These are phyloP conservation scores for Oriolus oriolus DNA, from an alignment of 2,113 vertebrate genomes.

Conservation along the genomic window DNA sequence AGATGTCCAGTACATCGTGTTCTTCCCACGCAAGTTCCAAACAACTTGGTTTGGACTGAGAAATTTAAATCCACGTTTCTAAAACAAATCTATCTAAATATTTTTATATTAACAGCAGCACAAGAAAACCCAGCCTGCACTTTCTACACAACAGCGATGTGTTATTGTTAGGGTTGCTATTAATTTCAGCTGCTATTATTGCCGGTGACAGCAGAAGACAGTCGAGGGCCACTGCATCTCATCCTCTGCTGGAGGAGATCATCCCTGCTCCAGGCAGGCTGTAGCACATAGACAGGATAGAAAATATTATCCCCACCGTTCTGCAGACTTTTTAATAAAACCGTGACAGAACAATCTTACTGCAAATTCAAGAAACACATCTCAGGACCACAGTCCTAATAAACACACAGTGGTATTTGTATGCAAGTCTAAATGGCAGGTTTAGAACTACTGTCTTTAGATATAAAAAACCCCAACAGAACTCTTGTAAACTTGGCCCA, in stretches of 20 bases:
- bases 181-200: background rate
- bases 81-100: conserved; percentile 36
- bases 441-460: background rate
- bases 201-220: background rate
- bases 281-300: background rate
- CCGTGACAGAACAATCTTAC: background rate
- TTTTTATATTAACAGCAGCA: background rate
- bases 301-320: background rate
- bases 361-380: rapidly evolving
- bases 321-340: background rate
- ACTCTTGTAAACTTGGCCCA: background rate
- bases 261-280: background rate
- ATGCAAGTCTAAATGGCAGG: background rate
- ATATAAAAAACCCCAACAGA: background rate
- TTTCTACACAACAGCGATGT: background rate
- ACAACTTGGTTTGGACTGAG: background rate
- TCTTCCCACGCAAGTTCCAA: background rate
- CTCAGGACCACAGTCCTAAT: background rate
- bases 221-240: background rate
- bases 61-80: background rate
- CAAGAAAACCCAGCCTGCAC: background rate
- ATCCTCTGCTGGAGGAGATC: background rate
- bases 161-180: background rate
- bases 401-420: background rate
- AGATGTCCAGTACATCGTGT: background rate